Base-by-base conservation (phyloP, 2,888 invertebrate species). In the Acanthosepion pharaonis region DNA sequence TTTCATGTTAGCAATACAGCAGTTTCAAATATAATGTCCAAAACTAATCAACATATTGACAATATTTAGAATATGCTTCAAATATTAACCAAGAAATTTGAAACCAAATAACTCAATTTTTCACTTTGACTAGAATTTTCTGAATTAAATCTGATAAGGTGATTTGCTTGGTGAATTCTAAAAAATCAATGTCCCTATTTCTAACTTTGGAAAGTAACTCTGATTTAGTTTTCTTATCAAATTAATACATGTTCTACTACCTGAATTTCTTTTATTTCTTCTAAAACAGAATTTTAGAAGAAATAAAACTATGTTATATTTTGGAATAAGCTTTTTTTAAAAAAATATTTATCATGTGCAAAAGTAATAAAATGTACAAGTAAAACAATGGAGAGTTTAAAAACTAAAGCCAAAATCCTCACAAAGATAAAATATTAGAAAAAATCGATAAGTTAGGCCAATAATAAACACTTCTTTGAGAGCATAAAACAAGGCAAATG, bases 401-500 rank as follows among this genome's bases (percentile, higher is more conserved):
- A 78, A 78, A 78, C 28, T n/a, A 78, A 28, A 64, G n/a, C 9
- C 5, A 78, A 78, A n/a, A n/a, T 3, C 20, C 28, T 78, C 3
- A n/a, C 28, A 78, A n/a, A 28, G 78, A 9, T 18, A n/a, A 78
- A n/a, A 9, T n/a, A n/a, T 78, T 78, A 78, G n/a, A 78, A 78
- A 78, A 78, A n/a, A 78, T 28, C 28, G 11, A 78, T 78, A 78
- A 78, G n/a, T 78, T 8, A n/a, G 4, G 9, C 78, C 28, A n/a
- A 78, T 78, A n/a, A n/a, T 78, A 78, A 78, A 78, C 78, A 78
- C n/a, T 78, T 78, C 78, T 28, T 78, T 78, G 78, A n/a, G n/a
- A n/a, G n/a, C n/a, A n/a, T 28, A n/a, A 78, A 78, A 78, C 78
- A 78, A 78, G 28, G 9, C 8, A 28, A 78, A 78, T 78, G 78